Evolutionary conservation across 1,140 invertebrate species (phyloP), one percentile per base, ranked within the genome.

Genomic region (Achroia grisella): DNA sequence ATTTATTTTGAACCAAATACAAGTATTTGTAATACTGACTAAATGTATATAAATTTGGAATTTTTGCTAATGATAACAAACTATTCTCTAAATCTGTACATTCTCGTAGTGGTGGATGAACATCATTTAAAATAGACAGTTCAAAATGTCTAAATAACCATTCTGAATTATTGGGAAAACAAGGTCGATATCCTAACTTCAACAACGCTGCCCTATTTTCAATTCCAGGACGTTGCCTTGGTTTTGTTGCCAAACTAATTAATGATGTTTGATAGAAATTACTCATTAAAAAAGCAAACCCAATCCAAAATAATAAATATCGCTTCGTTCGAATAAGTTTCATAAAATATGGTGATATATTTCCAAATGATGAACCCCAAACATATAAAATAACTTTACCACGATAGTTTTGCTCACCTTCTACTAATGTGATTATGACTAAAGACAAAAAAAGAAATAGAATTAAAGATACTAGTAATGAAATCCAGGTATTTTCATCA

Each of bases 271-370:
- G 35, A 37, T 37, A 37, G 17, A 17, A 36, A 43, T 17, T 39
- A 12, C 49, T 55, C 29, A 55, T 39, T 42, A 55, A 55, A 40
- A 48, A 52, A 31, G 52, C 48, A 31, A 27, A 46, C 40, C 34
- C 44, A 28, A 17, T 33, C 44, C 39, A 46, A 37, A 47, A 51
- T 43, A 40, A 37, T 36, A 43, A 33, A 23, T 37, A 17, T 37
- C 12, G 17, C n/a, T 15, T 37, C 1, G 10, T 13, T 17, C n/a
- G 35, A 17, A 37, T 4, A 37, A 37, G 8, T n/a, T n/a, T 17
- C 17, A n/a, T 10, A 9, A 15, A 17, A 37, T 37, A n/a, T 10
- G 13, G 13, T n/a, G 13, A 37, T n/a, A 37, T 17, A 37, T 6
- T n/a, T 10, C 14, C 14, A 8, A 37, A 37, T 14, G 17, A 15